These are phyloP conservation scores for Phragmatobia fuliginosa DNA, from an alignment of 2,888 invertebrate genomes.

Conservation along the genomic window DNA sequence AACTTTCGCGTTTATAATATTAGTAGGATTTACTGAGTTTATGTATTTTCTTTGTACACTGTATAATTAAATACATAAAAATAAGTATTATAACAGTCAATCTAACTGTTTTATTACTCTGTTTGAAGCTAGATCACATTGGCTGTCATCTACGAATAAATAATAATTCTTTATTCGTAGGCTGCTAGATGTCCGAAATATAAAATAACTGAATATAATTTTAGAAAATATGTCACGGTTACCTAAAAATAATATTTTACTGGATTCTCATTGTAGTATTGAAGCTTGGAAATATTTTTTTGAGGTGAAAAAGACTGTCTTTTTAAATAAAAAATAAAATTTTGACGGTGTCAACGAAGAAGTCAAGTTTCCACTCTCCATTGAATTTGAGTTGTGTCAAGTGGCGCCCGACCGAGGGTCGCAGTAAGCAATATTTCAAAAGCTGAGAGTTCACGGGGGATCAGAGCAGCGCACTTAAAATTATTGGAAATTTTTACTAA, in stretches of 20 bases:
- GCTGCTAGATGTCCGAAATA: too few species aligned
- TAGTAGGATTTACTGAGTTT: too few species aligned
- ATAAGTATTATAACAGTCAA: too few species aligned
- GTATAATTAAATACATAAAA: too few species aligned
- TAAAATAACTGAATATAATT: too few species aligned
- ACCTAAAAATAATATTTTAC: neutral
- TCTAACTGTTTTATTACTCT: too few species aligned
- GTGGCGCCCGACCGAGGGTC: conserved; percentile 56
- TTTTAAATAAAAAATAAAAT: conserved; percentile 26
- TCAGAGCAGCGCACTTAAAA: conserved; percentile 62
- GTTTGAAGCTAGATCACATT: too few species aligned
- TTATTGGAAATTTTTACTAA: conserved; percentile 66
- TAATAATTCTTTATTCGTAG: too few species aligned
- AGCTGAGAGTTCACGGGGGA: conserved; percentile 58
- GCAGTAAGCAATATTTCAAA: conserved; percentile 74
- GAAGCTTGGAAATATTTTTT: neutral
- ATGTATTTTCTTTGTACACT: too few species aligned
- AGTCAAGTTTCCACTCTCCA: conserved; percentile 48
- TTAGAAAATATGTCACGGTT: neutral
- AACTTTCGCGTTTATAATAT: too few species aligned
- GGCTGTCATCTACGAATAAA: too few species aligned
- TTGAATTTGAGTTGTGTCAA: conserved; percentile 67
- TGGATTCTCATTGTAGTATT: neutral
- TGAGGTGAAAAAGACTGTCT: neutral
- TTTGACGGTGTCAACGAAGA: conserved; percentile 37